A percentile compares a stretch with the other conserved stretches of the same genome.
Conservation (phyloP, 2,113 vertebrate genomes). For the Etheostoma spectabile region DNA sequence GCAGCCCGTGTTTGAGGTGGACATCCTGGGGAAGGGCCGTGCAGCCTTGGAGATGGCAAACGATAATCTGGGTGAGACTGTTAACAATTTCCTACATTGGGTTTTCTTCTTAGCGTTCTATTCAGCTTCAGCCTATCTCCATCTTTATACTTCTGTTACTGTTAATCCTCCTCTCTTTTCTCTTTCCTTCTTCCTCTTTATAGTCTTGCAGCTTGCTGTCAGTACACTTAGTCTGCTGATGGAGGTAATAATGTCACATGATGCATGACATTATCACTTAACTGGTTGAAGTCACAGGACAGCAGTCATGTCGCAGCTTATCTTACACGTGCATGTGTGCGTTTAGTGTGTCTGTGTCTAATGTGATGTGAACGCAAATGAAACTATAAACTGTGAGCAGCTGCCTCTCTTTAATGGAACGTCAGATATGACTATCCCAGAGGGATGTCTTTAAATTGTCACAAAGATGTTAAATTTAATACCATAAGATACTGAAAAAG, state of each 20-base stretch:
- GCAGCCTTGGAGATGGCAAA: slow-evolving; percentile 87
- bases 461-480: background rate
- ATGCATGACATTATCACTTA: slow-evolving; percentile 62
- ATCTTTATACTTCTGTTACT: background rate
- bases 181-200: slow-evolving; percentile 13
- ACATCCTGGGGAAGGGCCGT: slow-evolving; percentile 86
- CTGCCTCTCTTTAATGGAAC: background rate
- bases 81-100: background rate
- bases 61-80: slow-evolving; percentile 85
- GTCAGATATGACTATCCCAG: background rate
- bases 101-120: background rate
- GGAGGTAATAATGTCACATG: slow-evolving; percentile 66
- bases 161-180: slow-evolving; percentile 2
- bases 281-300: slow-evolving; percentile 76
- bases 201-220: slow-evolving; percentile 49
- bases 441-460: too few species aligned
- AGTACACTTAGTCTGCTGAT: slow-evolving; percentile 47
- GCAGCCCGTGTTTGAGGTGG: slow-evolving; percentile 84
- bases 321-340: slow-evolving; percentile 51
- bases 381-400: background rate
- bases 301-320: slow-evolving; percentile 63
- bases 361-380: background rate
- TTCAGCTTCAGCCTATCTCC: background rate
- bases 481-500: background rate
- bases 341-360: background rate